phyloP scores from a whole-genome alignment of 2,888 invertebrate genomes.

The Steromphala cineraria region DNA sequence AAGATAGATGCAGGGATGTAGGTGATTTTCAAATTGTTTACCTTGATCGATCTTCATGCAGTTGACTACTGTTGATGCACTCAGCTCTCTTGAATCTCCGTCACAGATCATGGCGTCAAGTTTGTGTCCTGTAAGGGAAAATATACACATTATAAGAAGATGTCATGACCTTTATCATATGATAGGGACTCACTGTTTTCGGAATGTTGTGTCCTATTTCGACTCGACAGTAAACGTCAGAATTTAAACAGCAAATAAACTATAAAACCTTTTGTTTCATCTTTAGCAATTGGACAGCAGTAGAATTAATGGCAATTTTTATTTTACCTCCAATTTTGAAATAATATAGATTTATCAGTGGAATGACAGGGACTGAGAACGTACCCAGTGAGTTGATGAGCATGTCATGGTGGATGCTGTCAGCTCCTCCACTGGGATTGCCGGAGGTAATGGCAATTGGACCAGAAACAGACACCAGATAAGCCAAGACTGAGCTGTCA shows the following conservation, averaged over 20 bases:
- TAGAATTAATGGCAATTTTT: no score
- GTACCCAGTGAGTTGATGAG: conserved; percentile 53
- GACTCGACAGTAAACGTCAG: no score
- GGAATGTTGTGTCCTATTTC: no score
- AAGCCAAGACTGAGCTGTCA: conserved; percentile 53
- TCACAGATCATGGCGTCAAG: conserved; percentile 57
- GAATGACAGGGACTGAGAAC: background rate
- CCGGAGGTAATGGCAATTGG: conserved; percentile 57
- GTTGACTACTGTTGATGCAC: conserved; percentile 61
- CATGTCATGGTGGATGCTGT: conserved; percentile 58
- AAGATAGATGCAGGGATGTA: no score
- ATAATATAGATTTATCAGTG: no score
- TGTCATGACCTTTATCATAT: no score
- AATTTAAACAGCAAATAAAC: no score
- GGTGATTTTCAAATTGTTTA: conserved; percentile 3
- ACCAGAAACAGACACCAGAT: conserved; percentile 51
- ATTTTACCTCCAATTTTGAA: no score
- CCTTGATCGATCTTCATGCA: conserved; percentile 57
- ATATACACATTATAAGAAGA: no score
- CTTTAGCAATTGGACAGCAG: no score
- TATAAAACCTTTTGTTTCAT: no score
- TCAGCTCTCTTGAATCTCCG: conserved; percentile 52
- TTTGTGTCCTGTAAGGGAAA: conserved; percentile 44
- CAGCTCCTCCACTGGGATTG: conserved; percentile 57
- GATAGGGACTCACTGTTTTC: no score